Evolutionary conservation across 1,140 invertebrate genomes (phyloP), one percentile per base, ranked within the genome.

Genomic region (Nasonia longicornis): DNA sequence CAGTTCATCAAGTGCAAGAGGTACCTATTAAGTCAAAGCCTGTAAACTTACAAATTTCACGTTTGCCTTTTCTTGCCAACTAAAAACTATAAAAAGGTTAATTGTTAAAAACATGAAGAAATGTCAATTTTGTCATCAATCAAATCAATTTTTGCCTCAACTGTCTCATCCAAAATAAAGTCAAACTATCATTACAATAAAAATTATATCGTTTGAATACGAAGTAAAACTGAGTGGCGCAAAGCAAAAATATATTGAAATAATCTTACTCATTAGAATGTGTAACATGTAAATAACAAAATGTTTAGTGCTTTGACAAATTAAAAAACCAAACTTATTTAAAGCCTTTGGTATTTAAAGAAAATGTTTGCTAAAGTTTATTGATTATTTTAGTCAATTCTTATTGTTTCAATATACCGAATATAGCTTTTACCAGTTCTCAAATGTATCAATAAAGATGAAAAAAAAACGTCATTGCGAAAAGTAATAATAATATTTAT

Each of bases 401-500:
- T 42, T 42, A 42, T 42, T 42, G 10, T 42, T 42, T 42, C 38
- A 42, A 10, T 42, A 42, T 42, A 1, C 8, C 3, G 20, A 72
- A 48, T 38, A 26, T 48, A 72, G 14, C 72, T 74, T 63, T 74
- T 74, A 74, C 45, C 72, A 74, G 72, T 74, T 74, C 48, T 74
- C 48, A 20, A 74, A 63, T 74, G 12, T 29, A 74, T 58, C 22
- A 63, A 31, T 63, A 16, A 83, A 45, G 38, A 71, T 81, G 80
- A 58, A 22, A 71, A 67, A 22, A 58, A 71, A 67, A 58, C 75
- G 73, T 83, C 74, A 66, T 75, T 84, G 82, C 73, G 75, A 85
- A 84, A 84, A 86, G 67, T 79, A 83, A 83, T 72, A 78, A 74
- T 87, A 78, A 74, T 87, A 84, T 87, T 86, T 79, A 82, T 82